These are phyloP conservation scores for Terebella lapidaria DNA, from an alignment of 2,888 invertebrate species.

Conservation along the genomic window DNA sequence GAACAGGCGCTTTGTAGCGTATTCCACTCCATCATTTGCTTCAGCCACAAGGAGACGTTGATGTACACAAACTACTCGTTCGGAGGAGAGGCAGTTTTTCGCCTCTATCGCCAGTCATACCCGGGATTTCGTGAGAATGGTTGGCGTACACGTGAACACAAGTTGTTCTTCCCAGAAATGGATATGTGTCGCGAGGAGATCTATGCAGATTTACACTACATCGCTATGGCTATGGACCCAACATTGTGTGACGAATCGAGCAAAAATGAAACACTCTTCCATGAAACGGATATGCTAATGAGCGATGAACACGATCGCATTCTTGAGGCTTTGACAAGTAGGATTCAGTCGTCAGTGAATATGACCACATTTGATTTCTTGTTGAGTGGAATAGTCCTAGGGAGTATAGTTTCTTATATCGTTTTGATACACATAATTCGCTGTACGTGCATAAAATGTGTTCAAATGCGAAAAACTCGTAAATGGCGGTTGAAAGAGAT, in stretches of 20 bases:
- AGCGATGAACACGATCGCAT: conserved; percentile 18
- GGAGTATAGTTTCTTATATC: conserved; percentile 14
- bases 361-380: conserved; percentile 13
- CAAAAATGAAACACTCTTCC: conserved; percentile 26
- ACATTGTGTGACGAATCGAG: conserved; percentile 24
- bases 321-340: not conserved
- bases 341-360: conserved; percentile 12
- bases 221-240: conserved; percentile 22
- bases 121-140: conserved; percentile 17
- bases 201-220: conserved; percentile 21
- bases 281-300: conserved; percentile 21
- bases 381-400: conserved; percentile 18
- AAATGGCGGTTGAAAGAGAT: conserved; percentile 17
- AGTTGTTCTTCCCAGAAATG: conserved; percentile 22
- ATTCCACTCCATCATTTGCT: conserved; percentile 26
- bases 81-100: conserved; percentile 26
- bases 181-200: conserved; percentile 21
- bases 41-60: conserved; percentile 27
- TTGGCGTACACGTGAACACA: conserved; percentile 19
- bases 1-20: conserved; percentile 28
- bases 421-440: conserved; percentile 15
- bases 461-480: conserved; percentile 9
- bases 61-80: conserved; percentile 28
- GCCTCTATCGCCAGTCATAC: conserved; percentile 25
- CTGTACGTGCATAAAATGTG: conserved; percentile 19